Conservation (phyloP, 2,888 invertebrate genomes). For the Lithophane ornitopus region DNA sequence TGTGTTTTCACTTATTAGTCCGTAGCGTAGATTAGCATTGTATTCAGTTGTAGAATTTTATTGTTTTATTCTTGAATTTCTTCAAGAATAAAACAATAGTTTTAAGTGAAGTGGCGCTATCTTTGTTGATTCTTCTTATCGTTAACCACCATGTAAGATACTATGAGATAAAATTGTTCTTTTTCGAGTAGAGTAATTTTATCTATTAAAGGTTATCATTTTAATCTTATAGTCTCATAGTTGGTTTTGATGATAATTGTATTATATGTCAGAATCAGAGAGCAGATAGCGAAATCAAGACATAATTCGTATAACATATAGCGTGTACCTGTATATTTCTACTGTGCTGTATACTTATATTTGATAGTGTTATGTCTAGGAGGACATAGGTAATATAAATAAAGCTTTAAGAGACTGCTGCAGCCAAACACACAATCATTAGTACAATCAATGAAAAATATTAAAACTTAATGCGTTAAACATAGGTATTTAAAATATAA, state of each 20-base stretch:
- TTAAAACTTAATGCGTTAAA: too few species aligned
- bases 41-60: neutral
- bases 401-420: neutral
- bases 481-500: too few species aligned
- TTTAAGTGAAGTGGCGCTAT: neutral
- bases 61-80: neutral
- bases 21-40: neutral
- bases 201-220: neutral
- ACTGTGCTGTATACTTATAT: neutral
- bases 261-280: neutral
- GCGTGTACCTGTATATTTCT: too few species aligned
- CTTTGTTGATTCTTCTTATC: slow-evolving; percentile 7
- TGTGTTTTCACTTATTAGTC: neutral
- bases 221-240: neutral
- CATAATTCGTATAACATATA: neutral
- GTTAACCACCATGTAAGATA: neutral
- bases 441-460: too few species aligned
- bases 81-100: too few species aligned
- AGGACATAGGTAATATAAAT: neutral
- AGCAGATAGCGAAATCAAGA: neutral
- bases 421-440: too few species aligned
- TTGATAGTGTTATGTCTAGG: neutral
- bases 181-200: too few species aligned
- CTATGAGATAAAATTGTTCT: too few species aligned
- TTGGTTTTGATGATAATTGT: neutral